Evolutionary conservation across 2,888 invertebrate genomes (phyloP), one percentile per base, ranked within the genome.

Genomic region (Tachina grossa): DNA sequence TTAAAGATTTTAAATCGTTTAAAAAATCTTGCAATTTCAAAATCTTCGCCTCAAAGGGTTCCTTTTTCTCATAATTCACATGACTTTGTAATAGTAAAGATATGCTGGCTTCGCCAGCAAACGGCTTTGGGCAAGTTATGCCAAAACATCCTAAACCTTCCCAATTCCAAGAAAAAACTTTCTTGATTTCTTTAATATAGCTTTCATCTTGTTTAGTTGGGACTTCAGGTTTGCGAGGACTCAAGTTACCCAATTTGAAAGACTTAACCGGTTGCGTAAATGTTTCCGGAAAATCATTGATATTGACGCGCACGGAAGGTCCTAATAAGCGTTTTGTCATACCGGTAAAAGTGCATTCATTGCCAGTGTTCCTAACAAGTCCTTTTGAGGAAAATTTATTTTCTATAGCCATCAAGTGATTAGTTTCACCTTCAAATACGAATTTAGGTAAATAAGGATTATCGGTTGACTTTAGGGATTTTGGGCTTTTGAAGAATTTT

Each of bases 1-100:
- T 88, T 49, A 90, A 88, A 19, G 88, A 88, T 69, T 92, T 92
- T 0, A 92, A 75, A 83, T 92, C 90, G 1, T 89, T 88, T 3
- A 92, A 83, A 49, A 92, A 89, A 41, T 84, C 63, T 1, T 88
- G 49, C 49, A 87, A 63, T 5, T 87, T 74, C 9, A 90, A 85
- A 22, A 89, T 74, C 78, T 89, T 89, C 5, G 88, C 88, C 65
- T 83, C 81, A 71, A 89, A 90, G 41, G 55, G 8, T 16, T 61
- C 43, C 0, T 88, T 89, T 11, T 87, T 84, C 14, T 72, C 75
- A 49, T 87, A 79, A 61, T 87, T 80, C n/a, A 89, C 72, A 16
- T 88, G 47, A 65, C 88, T 87, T 76, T 89, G 87, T 8, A 91
- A 83, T 41, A 89, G 87, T 14, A 90, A 76, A 2, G 87, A 71